These are phyloP conservation scores for Ivindomyrus marchei DNA, from an alignment of 2,113 vertebrate genomes.

Conservation along the genomic window DNA sequence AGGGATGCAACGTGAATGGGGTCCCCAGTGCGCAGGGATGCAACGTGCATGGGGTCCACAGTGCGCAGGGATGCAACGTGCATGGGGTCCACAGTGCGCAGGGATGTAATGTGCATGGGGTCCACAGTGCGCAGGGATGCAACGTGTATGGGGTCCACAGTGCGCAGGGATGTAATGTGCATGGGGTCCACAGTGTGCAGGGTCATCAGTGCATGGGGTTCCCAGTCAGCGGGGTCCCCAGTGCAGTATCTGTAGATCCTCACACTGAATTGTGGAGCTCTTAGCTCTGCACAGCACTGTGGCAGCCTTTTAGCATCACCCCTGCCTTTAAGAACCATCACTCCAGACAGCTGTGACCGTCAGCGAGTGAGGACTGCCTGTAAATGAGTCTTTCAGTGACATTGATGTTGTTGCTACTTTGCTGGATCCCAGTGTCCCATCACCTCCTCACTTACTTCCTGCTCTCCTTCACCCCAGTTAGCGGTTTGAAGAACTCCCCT, in stretches of 20 bases:
- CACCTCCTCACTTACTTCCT: neutral
- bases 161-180: no score
- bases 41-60: no score
- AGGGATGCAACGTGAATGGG: no score
- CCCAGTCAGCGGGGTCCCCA: neutral
- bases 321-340: neutral
- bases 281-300: neutral
- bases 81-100: neutral
- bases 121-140: neutral
- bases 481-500: neutral
- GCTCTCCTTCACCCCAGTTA: constrained; percentile 20
- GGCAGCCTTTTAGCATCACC: neutral
- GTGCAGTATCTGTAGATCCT: neutral
- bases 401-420: neutral
- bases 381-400: neutral
- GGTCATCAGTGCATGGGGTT: neutral
- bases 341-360: neutral
- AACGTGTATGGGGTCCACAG: no score
- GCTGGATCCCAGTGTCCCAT: neutral
- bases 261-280: neutral
- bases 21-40: neutral
- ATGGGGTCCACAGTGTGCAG: neutral
- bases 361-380: neutral
- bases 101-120: no score
- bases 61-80: no score